Evolutionary conservation across 2,888 invertebrate species (phyloP).

Genomic region (Marasmarcha lunaedactyla): DNA sequence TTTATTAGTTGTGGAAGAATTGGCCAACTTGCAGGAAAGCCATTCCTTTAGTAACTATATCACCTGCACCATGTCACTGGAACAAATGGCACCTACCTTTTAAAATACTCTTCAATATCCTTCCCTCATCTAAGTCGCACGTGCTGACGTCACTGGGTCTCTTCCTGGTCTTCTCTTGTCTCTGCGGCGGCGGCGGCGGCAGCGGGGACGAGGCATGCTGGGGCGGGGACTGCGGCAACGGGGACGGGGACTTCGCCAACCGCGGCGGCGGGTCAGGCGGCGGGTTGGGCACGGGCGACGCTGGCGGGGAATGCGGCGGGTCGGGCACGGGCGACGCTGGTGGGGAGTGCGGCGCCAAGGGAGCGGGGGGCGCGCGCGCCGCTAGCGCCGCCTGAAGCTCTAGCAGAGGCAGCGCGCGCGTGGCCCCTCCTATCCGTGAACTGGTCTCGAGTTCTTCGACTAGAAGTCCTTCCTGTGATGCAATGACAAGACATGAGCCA

Average conservation of each 20-base stretch:
- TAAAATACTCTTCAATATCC: too few relatives aligned
- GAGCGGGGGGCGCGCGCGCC: conserved; percentile 28
- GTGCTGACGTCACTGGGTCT: conserved; percentile 8
- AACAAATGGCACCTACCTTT: too few relatives aligned
- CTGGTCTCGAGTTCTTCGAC: conserved; percentile 41
- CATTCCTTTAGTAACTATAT: too few relatives aligned
- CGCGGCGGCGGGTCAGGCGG: conserved; percentile 8
- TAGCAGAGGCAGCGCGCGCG: conserved; percentile 24
- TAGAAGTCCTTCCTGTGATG: conserved; percentile 32
- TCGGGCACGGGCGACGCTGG: conserved; percentile 8
- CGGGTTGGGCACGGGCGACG: conserved; percentile 9
- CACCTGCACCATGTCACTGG: too few relatives aligned
- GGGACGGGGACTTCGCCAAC: conserved; percentile 5
- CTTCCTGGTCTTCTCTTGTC: conserved; percentile 21
- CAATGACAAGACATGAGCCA: too few relatives aligned
- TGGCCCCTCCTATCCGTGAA: conserved; percentile 9
- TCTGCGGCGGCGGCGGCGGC: conserved; percentile 12
- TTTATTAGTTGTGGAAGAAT: too few relatives aligned
- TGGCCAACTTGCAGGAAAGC: too few relatives aligned
- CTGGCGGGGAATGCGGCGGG: conserved; percentile 11
- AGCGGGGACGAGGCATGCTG: conserved; percentile 1
- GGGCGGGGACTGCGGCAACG: conserved; percentile 14
- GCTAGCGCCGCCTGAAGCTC: conserved; percentile 45
- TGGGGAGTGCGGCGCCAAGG: conserved; percentile 15
- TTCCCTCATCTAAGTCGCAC: too few relatives aligned